phyloP scores from a whole-genome alignment of 2,888 invertebrate species.

The Leuctra nigra region DNA sequence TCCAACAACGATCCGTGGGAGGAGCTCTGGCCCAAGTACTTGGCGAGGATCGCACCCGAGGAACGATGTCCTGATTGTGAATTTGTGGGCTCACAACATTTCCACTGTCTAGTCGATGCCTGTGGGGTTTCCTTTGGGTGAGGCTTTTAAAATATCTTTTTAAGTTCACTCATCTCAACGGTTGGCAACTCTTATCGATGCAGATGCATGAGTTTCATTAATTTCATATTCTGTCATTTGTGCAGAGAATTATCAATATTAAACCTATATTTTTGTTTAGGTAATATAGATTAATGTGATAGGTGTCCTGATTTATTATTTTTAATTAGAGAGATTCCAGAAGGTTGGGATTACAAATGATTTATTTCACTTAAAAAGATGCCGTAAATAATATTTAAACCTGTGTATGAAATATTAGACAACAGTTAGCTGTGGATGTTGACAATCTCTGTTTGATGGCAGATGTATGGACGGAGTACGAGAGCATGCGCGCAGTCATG shows the following conservation, averaged over 20 bases:
- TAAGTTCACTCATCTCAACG: too few species aligned
- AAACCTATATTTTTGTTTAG: too few species aligned
- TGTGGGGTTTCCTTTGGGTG: conserved; percentile 68
- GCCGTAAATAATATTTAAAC: not conserved
- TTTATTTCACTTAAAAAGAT: not conserved
- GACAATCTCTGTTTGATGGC: conserved; percentile 22
- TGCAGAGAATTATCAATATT: too few species aligned
- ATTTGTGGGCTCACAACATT: conserved; percentile 71
- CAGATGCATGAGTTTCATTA: too few species aligned
- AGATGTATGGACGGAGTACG: conserved; percentile 58
- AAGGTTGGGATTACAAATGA: not conserved
- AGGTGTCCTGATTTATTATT: too few species aligned
- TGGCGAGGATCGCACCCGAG: conserved; percentile 42
- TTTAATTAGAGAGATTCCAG: not conserved
- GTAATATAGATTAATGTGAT: too few species aligned
- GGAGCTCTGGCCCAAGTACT: conserved; percentile 51
- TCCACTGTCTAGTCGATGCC: conserved; percentile 74
- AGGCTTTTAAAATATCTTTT: too few species aligned
- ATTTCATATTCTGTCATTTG: too few species aligned
- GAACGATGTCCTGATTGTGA: conserved; percentile 46
- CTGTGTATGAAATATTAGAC: too few species aligned
- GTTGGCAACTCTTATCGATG: too few species aligned
- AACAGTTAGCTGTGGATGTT: not conserved
- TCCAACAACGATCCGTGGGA: conserved; percentile 35
- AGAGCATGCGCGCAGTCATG: conserved; percentile 83